Conservation (phyloP, 2,888 invertebrate genomes). For the Orthosia gracilis region DNA sequence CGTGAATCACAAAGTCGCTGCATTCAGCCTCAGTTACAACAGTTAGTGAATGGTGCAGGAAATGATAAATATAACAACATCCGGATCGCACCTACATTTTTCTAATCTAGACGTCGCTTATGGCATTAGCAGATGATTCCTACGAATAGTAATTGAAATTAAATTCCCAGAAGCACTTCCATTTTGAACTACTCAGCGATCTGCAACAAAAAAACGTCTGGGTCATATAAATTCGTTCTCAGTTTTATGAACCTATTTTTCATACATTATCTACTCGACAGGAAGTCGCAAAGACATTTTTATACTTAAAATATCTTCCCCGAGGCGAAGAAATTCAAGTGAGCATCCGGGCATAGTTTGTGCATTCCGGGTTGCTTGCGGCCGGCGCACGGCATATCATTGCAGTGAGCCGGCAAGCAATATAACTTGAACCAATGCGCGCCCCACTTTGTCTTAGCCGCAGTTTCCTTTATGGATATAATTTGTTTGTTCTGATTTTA, state of each 20-base stretch:
- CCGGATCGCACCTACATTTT: no score
- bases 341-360: slow-evolving; percentile 77
- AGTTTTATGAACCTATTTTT: slow-evolving; percentile 56
- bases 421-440: slow-evolving; percentile 59
- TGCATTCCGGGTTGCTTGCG: slow-evolving; percentile 77
- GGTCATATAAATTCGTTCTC: slow-evolving; percentile 37
- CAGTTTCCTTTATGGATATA: slow-evolving; percentile 69
- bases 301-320: slow-evolving; percentile 77
- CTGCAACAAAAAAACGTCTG: slow-evolving; percentile 30
- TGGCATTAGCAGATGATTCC: not conserved
- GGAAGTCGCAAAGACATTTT: slow-evolving; percentile 73
- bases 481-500: slow-evolving; percentile 66
- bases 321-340: slow-evolving; percentile 74
- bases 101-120: not conserved
- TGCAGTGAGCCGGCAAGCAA: slow-evolving; percentile 64
- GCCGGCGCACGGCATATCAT: slow-evolving; percentile 77
- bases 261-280: slow-evolving; percentile 55
- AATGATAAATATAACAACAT: not conserved
- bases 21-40: slow-evolving; percentile 47
- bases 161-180: slow-evolving; percentile 17
- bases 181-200: slow-evolving; percentile 19
- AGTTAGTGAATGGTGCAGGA: not conserved
- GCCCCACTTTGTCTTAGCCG: slow-evolving; percentile 64
- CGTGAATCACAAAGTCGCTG: slow-evolving; percentile 51
- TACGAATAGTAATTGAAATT: slow-evolving; percentile 14